Evolutionary conservation across 1,140 invertebrate species (phyloP).

Genomic region (Bombus huntii): DNA sequence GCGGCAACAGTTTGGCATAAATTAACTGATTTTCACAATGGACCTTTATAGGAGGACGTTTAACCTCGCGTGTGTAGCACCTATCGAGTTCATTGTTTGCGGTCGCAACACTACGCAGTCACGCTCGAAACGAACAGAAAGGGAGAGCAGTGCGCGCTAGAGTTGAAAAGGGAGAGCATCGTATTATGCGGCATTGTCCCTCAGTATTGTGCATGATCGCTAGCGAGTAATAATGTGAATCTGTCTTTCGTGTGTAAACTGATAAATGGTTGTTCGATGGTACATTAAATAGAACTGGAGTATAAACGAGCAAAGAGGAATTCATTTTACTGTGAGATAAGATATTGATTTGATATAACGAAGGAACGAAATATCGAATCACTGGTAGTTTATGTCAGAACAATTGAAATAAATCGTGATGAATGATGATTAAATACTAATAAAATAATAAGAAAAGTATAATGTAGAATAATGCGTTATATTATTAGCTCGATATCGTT

Average conservation of each 20-base stretch:
- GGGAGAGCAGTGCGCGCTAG: not conserved
- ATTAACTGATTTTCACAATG: slow-evolving; percentile 70
- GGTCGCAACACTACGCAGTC: slow-evolving; percentile 15
- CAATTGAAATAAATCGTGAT: too few species aligned
- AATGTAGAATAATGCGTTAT: too few species aligned
- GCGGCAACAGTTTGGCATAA: slow-evolving; percentile 51
- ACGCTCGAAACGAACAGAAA: slow-evolving; percentile 31
- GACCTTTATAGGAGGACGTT: slow-evolving; percentile 59
- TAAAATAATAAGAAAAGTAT: too few species aligned
- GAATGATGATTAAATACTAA: too few species aligned
- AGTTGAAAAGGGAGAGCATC: slow-evolving; percentile 47
- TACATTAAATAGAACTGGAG: not conserved
- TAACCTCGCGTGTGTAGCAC: slow-evolving; percentile 53
- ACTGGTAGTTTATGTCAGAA: too few species aligned
- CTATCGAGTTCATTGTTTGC: slow-evolving; percentile 68
- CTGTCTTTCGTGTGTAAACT: slow-evolving; percentile 36
- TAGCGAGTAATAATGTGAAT: slow-evolving; percentile 52
- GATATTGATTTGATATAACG: not conserved
- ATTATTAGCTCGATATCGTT: too few species aligned
- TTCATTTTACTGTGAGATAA: not conserved
- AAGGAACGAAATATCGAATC: not conserved
- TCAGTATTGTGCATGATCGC: slow-evolving; percentile 58
- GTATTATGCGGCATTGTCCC: slow-evolving; percentile 65
- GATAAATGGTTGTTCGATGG: slow-evolving; percentile 28
- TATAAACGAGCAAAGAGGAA: not conserved